Base-by-base conservation (phyloP, 2,113 vertebrate species). In the Spea multiplicata region DNA sequence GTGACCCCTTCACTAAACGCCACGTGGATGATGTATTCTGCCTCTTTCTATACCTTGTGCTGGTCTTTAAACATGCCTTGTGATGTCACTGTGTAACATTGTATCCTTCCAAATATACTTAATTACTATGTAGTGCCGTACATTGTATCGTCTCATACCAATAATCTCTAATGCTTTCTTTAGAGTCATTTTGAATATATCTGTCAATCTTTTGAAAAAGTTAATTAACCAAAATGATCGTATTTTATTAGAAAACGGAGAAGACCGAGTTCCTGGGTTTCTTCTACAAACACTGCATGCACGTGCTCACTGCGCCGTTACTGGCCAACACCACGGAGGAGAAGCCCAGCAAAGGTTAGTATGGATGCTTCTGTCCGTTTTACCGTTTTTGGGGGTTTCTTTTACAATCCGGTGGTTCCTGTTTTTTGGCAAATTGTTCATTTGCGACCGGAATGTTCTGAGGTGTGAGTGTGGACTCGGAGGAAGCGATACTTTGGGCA, bases 251-350 rank as follows among this genome's bases (percentile, higher is more conserved):
- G 97, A 99, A 99, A 96, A 99, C 96, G 3, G 97, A 99, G 90
- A 99, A 99, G 90, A 97, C 97, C 0, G 97, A 99, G 84, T 99
- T 99, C 87, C 87, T 99, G 88, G 98, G 96, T 90, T 99, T 99
- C 91, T 99, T 99, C 91, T 99, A 99, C 85, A 99, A 99, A 87
- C 97, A 99, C 83, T 99, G 97, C 92, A 99, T 99, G 97, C 97
- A 99, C 83, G 97, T 99, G 85, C 95, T 99, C 80, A 98, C 97
- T 73, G 97, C 97, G 81, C 97, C 97, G n/a, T 91, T 99, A 83
- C 87, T 99, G 88, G 97, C 97, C 83, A 99, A 99, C 89, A 99
- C 97, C 83, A 98, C 97, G 66, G 97, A 99, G 84, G 97, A 99
- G 80, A 98, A 96, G 81, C 97, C 97, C 75, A 98, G 97, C 88